These are phyloP conservation scores for Sebastes alutus DNA, from an alignment of 2,797 vertebrate species.

Conservation along the genomic window DNA sequence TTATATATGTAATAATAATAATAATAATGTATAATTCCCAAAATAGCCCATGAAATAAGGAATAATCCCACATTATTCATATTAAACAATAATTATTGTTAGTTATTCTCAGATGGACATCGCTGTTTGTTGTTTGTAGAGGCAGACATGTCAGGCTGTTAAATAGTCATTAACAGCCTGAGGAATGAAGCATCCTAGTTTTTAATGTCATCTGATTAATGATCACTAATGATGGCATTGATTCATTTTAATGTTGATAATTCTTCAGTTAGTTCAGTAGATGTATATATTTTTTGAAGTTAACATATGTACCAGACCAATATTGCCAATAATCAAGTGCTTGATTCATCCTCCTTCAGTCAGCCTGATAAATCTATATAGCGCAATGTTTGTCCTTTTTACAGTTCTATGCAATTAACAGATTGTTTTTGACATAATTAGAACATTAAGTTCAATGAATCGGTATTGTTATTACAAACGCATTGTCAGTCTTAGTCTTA, in stretches of 20 bases:
- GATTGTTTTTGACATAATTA: not conserved
- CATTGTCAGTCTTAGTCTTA: not conserved
- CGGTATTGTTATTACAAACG: not conserved
- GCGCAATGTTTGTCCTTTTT: not conserved
- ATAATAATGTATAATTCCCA: too few species aligned
- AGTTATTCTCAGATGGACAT: too few species aligned
- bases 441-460: not conserved
- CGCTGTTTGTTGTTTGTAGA: too few species aligned
- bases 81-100: too few species aligned
- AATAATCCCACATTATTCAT: too few species aligned
- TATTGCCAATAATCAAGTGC: not conserved
- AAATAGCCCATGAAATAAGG: too few species aligned
- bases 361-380: not conserved
- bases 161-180: too few species aligned
- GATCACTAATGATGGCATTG: not conserved
- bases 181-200: not conserved
- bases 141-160: too few species aligned
- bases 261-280: not conserved
- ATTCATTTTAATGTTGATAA: not conserved
- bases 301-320: not conserved
- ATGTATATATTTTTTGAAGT: not conserved
- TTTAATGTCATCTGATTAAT: not conserved
- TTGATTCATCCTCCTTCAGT: not conserved
- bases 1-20: too few species aligned
- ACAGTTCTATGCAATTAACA: not conserved